Conservation (phyloP, 2,888 invertebrate genomes). For the Linyphia triangularis region DNA sequence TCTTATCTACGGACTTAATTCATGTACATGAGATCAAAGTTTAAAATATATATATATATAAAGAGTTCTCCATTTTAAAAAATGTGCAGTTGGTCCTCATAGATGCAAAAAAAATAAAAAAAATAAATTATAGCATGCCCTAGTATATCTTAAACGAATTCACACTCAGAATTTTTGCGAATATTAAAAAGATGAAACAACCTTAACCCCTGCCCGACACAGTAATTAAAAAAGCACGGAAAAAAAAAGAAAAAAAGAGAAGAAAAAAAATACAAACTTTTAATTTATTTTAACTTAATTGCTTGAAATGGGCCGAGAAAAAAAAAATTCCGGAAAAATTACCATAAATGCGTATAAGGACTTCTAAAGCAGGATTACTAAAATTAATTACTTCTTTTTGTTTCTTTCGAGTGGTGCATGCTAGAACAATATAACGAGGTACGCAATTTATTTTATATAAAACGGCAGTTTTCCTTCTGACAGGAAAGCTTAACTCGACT, state of each 20-base stretch:
- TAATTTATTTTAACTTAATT: slow-evolving; percentile 47
- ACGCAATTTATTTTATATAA: slow-evolving; percentile 17
- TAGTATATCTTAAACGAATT: background rate
- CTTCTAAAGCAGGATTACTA: slow-evolving; percentile 30
- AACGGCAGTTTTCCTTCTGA: background rate
- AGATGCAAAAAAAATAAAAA: no score
- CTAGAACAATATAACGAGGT: background rate
- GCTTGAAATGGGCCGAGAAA: slow-evolving; percentile 9
- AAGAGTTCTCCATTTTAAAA: no score
- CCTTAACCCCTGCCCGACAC: background rate
- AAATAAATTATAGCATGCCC: no score
- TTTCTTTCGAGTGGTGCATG: background rate
- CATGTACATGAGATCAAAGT: no score
- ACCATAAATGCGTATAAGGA: slow-evolving; percentile 19
- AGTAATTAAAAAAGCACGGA: background rate
- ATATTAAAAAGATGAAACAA: background rate
- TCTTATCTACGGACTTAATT: no score
- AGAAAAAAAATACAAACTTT: background rate
- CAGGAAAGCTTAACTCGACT: background rate
- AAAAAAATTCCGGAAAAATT: slow-evolving; percentile 13
- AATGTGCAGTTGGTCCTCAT: no score
- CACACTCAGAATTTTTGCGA: background rate
- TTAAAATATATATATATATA: no score
- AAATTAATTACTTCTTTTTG: slow-evolving; percentile 32
- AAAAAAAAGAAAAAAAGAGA: background rate